Evolutionary conservation across 2,797 vertebrate genomes (phyloP).

Genomic region (Spondyliosoma cantharus): DNA sequence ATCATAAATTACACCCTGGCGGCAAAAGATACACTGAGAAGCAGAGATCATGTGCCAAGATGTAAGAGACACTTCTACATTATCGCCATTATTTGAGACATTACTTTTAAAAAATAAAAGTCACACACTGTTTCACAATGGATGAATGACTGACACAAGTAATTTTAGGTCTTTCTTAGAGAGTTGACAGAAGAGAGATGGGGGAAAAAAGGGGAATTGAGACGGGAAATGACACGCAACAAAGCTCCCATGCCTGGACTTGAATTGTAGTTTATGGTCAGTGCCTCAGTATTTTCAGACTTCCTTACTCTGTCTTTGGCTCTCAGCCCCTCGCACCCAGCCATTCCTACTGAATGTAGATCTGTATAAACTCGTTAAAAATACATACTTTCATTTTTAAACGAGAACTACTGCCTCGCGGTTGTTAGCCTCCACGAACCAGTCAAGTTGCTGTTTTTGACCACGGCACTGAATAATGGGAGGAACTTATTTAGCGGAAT

Average conservation of each 20-base stretch:
- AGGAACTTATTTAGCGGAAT: no score
- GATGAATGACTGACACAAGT: neutral
- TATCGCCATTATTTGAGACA: slow-evolving; percentile 20
- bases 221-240: neutral
- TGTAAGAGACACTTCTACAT: neutral
- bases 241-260: neutral
- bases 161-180: neutral
- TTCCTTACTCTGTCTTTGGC: neutral
- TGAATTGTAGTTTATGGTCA: neutral
- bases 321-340: no score
- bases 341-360: neutral
- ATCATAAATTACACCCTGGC: neutral
- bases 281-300: neutral
- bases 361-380: neutral
- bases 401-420: no score
- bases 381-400: no score
- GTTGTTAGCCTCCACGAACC: no score
- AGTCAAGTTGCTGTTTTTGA: no score
- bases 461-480: no score
- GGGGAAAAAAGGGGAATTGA: neutral
- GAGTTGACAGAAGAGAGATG: neutral
- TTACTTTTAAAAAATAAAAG: neutral
- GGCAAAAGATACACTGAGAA: neutral
- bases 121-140: neutral
- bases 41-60: neutral